Conservation (phyloP, 2,888 invertebrate species). For the Ophioninae sp. region DNA sequence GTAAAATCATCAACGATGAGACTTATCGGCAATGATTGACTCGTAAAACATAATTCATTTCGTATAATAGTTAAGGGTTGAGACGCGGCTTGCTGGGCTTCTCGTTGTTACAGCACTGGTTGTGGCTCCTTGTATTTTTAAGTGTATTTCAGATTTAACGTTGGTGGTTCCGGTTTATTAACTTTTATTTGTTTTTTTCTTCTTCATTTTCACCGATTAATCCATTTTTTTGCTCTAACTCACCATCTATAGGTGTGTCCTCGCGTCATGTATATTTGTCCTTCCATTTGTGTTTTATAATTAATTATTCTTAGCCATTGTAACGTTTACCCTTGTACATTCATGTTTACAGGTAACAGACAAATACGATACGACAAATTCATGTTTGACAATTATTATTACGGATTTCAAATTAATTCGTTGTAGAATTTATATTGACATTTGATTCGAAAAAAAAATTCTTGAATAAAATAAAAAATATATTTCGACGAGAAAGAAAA, state of each 20-base stretch:
- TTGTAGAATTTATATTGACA: background rate
- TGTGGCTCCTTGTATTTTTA: slow-evolving; percentile 75
- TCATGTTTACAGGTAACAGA: slow-evolving; percentile 63
- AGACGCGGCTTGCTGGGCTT: slow-evolving; percentile 77
- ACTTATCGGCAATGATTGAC: slow-evolving; percentile 27
- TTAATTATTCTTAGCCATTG: slow-evolving; percentile 44
- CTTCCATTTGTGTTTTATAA: slow-evolving; percentile 44
- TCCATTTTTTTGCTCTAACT: slow-evolving; percentile 64
- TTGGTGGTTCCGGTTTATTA: slow-evolving; percentile 73
- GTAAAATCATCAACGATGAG: slow-evolving; percentile 45
- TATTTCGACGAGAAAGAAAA: background rate
- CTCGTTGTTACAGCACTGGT: slow-evolving; percentile 78
- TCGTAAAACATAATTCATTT: slow-evolving; percentile 48
- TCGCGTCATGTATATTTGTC: slow-evolving; percentile 47
- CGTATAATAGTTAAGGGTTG: slow-evolving; percentile 53
- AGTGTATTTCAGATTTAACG: slow-evolving; percentile 77
- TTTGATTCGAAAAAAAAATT: background rate
- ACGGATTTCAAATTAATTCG: background rate
- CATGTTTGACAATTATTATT: slow-evolving; percentile 19
- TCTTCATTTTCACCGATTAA: slow-evolving; percentile 49
- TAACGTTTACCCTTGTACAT: slow-evolving; percentile 48
- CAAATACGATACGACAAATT: slow-evolving; percentile 45
- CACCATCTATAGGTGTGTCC: slow-evolving; percentile 66
- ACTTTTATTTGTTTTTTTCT: slow-evolving; percentile 21
- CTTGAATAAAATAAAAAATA: background rate